A percentile compares a stretch with the other conserved stretches of the same genome.
phyloP scores from a whole-genome alignment of 2,113 vertebrate genomes.

The Propithecus coquereli region DNA sequence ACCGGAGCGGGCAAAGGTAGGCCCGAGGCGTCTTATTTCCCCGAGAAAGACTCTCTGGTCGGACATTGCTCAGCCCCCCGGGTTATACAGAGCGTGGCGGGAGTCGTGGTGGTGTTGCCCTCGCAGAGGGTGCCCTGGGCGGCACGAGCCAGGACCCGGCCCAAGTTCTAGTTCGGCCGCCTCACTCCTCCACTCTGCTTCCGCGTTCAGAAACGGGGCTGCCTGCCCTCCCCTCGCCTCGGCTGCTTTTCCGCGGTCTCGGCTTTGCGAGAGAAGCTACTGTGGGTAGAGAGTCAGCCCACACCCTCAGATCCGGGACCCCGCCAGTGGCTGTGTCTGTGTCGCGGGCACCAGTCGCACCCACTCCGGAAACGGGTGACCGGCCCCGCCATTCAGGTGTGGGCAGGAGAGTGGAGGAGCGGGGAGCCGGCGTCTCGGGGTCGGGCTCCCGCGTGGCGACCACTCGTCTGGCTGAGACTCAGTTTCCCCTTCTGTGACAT shows the following conservation, averaged over 20 bases:
- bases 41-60: neutral
- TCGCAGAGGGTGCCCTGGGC: neutral
- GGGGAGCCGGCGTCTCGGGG: neutral
- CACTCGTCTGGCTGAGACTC: neutral
- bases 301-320: neutral
- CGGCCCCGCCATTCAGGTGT: fast-evolving
- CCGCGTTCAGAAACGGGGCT: neutral
- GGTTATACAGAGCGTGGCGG: fast-evolving
- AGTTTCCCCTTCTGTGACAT: neutral
- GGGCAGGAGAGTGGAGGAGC: neutral
- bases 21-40: neutral
- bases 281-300: neutral
- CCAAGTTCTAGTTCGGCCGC: neutral
- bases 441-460: neutral
- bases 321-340: fast-evolving
- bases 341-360: no score
- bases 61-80: neutral
- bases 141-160: neutral
- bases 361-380: fast-evolving
- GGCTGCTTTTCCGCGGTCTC: neutral
- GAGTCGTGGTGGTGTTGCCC: neutral
- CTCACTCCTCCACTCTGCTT: neutral
- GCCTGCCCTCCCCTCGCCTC: no score
- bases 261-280: neutral
- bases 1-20: neutral